phyloP scores from a whole-genome alignment of 2,888 invertebrate genomes.

The Eupithecia insigniata region DNA sequence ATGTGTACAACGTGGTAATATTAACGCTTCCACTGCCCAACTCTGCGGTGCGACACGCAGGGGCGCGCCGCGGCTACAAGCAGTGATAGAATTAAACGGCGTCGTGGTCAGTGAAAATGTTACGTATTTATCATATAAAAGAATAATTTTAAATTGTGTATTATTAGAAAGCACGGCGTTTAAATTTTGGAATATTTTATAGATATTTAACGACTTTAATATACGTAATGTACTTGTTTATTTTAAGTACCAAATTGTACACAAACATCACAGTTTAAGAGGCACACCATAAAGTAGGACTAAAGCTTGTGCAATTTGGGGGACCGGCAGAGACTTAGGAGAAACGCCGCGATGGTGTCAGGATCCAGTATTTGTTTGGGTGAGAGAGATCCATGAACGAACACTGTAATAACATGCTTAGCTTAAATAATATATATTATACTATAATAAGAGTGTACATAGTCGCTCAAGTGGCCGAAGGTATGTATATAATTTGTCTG shows the following conservation, averaged over 20 bases:
- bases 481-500: too few relatives aligned
- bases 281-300: constrained; percentile 52
- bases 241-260: constrained; percentile 35
- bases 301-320: constrained; percentile 56
- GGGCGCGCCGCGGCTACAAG: not conserved
- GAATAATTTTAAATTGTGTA: not conserved
- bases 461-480: too few relatives aligned
- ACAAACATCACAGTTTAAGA: constrained; percentile 52
- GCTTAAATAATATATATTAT: too few relatives aligned
- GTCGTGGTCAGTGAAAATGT: not conserved
- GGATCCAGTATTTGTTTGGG: constrained; percentile 69
- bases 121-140: not conserved
- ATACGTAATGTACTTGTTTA: not conserved
- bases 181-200: not conserved
- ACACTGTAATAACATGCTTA: constrained; percentile 43
- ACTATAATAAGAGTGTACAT: too few relatives aligned
- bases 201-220: not conserved
- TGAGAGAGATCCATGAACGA: constrained; percentile 60
- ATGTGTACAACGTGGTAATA: constrained; percentile 27
- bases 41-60: not conserved
- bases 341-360: constrained; percentile 69
- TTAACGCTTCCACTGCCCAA: not conserved
- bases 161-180: not conserved
- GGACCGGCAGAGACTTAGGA: constrained; percentile 52
- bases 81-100: not conserved